Conservation (phyloP, 2,888 invertebrate species). For the Sinopyrophorus schimmeli region DNA sequence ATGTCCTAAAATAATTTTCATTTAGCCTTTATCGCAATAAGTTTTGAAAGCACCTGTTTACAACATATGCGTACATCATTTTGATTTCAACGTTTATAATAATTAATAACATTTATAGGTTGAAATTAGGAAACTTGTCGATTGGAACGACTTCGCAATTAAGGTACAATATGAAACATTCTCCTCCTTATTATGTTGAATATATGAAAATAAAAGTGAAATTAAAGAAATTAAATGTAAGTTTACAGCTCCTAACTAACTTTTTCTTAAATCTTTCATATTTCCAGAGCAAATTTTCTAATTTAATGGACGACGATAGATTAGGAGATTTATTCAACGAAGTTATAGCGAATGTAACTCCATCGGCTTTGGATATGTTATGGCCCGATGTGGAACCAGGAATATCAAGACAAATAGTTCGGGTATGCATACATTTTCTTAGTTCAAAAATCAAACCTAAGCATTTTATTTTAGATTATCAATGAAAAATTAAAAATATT, state of each 20-base stretch:
- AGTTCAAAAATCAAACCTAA: constrained; percentile 8
- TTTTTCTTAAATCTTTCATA: too few relatives aligned
- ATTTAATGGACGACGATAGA: constrained; percentile 51
- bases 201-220: constrained; percentile 46
- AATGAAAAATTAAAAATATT: constrained; percentile 50
- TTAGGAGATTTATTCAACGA: constrained; percentile 51
- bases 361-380: constrained; percentile 52
- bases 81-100: too few relatives aligned
- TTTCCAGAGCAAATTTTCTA: constrained; percentile 52
- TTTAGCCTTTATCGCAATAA: too few relatives aligned
- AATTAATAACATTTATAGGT: constrained; percentile 45
- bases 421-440: constrained; percentile 42
- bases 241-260: too few relatives aligned
- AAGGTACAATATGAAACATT: constrained; percentile 31
- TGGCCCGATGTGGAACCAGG: constrained; percentile 54
- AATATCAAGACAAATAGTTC: constrained; percentile 48
- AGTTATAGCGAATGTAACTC: constrained; percentile 51
- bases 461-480: constrained; percentile 48
- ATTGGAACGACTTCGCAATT: constrained; percentile 44
- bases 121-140: constrained; percentile 48
- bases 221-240: constrained; percentile 47
- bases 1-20: too few relatives aligned
- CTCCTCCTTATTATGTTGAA: constrained; percentile 39
- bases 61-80: too few relatives aligned
- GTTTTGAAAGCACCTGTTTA: too few relatives aligned